These are phyloP conservation scores for Cricetomys ansorgei DNA, from an alignment of 2,113 vertebrate species.

Conservation along the genomic window DNA sequence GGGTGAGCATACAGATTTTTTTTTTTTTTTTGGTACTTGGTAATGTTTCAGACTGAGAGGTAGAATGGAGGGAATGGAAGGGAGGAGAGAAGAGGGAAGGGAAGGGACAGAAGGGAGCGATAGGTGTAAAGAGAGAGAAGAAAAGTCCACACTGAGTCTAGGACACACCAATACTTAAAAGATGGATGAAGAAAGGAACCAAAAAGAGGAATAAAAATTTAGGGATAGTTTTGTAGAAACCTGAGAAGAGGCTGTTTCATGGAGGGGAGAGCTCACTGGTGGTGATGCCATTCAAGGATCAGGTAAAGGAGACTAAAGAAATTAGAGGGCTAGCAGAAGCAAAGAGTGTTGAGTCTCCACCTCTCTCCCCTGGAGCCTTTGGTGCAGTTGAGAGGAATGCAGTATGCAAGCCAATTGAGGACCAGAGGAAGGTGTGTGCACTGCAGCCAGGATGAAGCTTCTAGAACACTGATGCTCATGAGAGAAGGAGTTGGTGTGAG, in stretches of 20 bases:
- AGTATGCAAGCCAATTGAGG: not conserved
- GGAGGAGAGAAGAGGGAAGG: fast-evolving
- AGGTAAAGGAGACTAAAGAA: not conserved
- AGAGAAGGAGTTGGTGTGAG: not conserved
- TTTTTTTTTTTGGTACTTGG: not conserved
- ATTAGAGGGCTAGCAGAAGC: not conserved
- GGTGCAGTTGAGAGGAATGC: not conserved
- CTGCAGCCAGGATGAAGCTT: not conserved
- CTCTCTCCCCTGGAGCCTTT: too few species aligned
- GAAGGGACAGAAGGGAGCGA: fast-evolving
- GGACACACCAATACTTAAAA: not conserved
- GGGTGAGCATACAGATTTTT: too few species aligned
- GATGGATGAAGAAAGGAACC: not conserved
- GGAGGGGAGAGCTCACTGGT: not conserved
- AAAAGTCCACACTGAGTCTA: not conserved
- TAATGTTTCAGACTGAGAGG: not conserved
- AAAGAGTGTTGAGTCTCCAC: not conserved
- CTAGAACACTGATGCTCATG: not conserved
- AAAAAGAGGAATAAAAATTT: not conserved
- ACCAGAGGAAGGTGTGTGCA: not conserved
- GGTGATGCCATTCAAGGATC: not conserved
- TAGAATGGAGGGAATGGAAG: fast-evolving
- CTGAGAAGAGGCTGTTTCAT: not conserved
- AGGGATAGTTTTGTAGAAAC: not conserved
- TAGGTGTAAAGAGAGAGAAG: not conserved